Conservation (phyloP, 1,140 invertebrate genomes). For the Drosophila nigromelanica region DNA sequence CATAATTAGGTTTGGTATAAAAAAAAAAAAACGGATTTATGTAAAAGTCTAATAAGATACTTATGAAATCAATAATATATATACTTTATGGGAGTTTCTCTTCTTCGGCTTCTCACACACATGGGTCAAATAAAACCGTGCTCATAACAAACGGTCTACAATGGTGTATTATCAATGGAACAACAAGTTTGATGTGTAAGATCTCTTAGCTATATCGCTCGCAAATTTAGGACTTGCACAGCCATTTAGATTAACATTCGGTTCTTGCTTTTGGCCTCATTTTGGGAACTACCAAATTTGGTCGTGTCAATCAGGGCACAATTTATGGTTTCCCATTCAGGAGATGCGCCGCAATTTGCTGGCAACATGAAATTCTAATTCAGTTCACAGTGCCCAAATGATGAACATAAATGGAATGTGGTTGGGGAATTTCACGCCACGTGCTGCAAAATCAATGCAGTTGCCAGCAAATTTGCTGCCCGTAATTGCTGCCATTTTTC, state of each 20-base stretch:
- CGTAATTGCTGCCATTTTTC: constrained; percentile 71
- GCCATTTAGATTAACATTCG: constrained; percentile 6
- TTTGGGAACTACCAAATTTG: constrained; percentile 17
- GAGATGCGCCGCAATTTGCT: constrained; percentile 24
- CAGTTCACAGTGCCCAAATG: constrained; percentile 41
- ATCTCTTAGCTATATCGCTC: background rate
- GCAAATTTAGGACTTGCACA: background rate
- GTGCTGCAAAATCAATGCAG: constrained; percentile 74
- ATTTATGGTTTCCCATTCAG: constrained; percentile 42
- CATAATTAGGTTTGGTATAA: no score
- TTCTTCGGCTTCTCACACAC: no score
- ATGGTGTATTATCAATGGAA: background rate
- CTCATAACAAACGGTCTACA: no score
- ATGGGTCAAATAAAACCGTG: no score
- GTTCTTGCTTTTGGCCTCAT: constrained; percentile 34
- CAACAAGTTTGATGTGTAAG: background rate
- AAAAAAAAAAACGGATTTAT: no score
- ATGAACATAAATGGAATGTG: constrained; percentile 78
- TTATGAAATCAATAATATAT: no score
- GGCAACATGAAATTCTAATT: constrained; percentile 47
- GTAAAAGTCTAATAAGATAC: no score
- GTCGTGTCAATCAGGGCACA: constrained; percentile 35
- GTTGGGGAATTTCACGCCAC: constrained; percentile 28
- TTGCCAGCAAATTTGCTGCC: constrained; percentile 67
- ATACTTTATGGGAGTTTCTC: no score